phyloP scores from a whole-genome alignment of 1,140 invertebrate species.

The Heterodera schachtii region DNA sequence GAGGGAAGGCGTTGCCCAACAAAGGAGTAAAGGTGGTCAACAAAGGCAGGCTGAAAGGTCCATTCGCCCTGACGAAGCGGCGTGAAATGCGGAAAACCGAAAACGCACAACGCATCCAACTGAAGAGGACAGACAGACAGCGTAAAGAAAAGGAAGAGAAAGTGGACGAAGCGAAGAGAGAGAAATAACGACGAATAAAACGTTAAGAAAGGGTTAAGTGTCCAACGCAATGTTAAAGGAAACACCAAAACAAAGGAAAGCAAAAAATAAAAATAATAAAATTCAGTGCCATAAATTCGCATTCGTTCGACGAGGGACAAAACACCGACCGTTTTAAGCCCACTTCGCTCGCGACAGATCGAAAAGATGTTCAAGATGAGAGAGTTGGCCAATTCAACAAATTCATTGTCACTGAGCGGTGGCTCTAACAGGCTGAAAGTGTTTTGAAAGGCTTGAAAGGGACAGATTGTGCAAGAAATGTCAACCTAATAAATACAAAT shows the following conservation, averaged over 20 bases:
- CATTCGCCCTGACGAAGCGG: conserved; percentile 1
- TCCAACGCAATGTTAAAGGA: neutral
- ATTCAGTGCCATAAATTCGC: neutral
- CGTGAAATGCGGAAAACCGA: conserved; percentile 12
- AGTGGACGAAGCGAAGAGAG: neutral
- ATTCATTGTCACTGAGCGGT: conserved; percentile 56
- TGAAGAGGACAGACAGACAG: conserved; percentile 19
- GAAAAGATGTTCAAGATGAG: conserved; percentile 55
- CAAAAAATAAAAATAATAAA: conserved; percentile 25
- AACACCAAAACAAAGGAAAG: conserved; percentile 13
- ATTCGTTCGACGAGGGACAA: neutral
- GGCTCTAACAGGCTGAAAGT: conserved; percentile 60
- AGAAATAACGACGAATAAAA: neutral
- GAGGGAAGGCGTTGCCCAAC: neutral
- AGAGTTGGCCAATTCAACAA: conserved; percentile 55
- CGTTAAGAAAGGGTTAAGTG: neutral
- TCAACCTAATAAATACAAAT: no score
- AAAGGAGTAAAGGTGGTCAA: neutral
- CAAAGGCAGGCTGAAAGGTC: neutral
- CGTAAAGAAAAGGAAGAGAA: conserved; percentile 15
- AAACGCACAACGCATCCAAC: neutral
- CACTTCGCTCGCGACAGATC: conserved; percentile 60
- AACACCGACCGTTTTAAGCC: conserved; percentile 59
- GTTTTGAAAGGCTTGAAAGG: neutral
- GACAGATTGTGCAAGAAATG: no score